Evolutionary conservation across 2,888 invertebrate species (phyloP).

Genomic region (Trichogramma evanescens): DNA sequence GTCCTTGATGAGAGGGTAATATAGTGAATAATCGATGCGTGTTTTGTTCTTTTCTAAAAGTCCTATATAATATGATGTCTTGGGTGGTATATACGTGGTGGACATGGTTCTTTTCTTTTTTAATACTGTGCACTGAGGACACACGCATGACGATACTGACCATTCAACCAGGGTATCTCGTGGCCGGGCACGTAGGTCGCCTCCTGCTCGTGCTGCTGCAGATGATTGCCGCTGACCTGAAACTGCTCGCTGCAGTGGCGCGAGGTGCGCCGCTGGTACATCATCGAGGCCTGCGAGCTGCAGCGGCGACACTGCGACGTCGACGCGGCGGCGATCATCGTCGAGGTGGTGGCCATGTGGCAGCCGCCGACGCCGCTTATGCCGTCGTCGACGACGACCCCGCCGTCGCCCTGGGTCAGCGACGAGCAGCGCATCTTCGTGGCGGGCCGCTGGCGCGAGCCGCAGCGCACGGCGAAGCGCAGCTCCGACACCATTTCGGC

Average conservation of each 20-base stretch:
- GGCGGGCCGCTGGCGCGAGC: conserved; percentile 75
- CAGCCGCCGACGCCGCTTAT: no score
- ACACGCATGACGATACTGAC: conserved; percentile 38
- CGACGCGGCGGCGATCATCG: conserved; percentile 23
- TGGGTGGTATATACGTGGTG: no score
- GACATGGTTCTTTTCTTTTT: no score
- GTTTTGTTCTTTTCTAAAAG: no score
- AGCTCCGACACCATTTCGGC: conserved; percentile 92
- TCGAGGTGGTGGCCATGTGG: conserved; percentile 14
- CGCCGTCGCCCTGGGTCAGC: conserved; percentile 25
- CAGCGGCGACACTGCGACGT: conserved; percentile 37
- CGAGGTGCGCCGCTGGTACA: conserved; percentile 36
- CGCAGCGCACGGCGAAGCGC: conserved; percentile 83
- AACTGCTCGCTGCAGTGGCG: conserved; percentile 26
- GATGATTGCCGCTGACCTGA: conserved; percentile 29
- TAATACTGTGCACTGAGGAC: no score
- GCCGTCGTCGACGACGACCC: conserved; percentile 14
- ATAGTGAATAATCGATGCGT: no score
- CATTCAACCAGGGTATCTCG: conserved; percentile 46
- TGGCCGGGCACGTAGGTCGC: conserved; percentile 45
- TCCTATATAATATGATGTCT: no score
- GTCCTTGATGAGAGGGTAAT: no score
- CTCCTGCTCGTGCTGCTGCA: conserved; percentile 35
- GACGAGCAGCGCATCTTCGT: conserved; percentile 62
- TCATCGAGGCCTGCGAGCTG: conserved; percentile 37